These are phyloP conservation scores for Mastomys natalensis DNA, from an alignment of 2,113 vertebrate genomes.

Conservation along the genomic window DNA sequence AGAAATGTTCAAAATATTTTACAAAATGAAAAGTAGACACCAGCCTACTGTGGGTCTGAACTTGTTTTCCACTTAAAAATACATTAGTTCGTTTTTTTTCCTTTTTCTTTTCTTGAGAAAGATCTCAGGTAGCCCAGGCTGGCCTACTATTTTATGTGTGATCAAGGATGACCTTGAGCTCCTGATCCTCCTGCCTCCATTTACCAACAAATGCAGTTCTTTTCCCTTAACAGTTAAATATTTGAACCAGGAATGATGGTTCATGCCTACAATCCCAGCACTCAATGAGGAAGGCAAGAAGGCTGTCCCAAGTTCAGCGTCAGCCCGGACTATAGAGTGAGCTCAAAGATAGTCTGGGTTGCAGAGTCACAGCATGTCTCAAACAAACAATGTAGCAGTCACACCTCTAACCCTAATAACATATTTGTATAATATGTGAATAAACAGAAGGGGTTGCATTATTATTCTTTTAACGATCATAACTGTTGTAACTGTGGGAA, in stretches of 20 bases:
- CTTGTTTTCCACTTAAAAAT: conserved; percentile 23
- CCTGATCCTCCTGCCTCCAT: background rate
- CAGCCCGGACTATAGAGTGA: background rate
- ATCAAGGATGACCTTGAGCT: background rate
- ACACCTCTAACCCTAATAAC: background rate
- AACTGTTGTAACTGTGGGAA: background rate
- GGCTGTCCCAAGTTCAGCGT: background rate
- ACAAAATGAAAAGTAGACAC: conserved; percentile 58
- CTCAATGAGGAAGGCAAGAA: background rate
- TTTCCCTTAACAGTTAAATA: background rate
- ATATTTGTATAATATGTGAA: background rate
- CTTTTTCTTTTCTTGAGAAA: background rate
- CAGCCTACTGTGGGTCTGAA: conserved; percentile 53
- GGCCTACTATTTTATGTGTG: background rate
- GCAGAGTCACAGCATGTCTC: background rate
- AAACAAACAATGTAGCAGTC: background rate
- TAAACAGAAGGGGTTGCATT: background rate
- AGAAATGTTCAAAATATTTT: conserved; percentile 65
- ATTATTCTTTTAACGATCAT: background rate
- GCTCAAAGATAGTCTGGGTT: background rate
- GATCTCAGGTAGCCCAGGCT: background rate
- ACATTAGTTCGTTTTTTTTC: background rate
- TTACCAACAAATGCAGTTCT: background rate
- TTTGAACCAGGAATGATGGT: background rate
- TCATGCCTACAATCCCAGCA: background rate